These are phyloP conservation scores for Bufo gargarizans DNA, from an alignment of 2,113 vertebrate species.

Conservation along the genomic window DNA sequence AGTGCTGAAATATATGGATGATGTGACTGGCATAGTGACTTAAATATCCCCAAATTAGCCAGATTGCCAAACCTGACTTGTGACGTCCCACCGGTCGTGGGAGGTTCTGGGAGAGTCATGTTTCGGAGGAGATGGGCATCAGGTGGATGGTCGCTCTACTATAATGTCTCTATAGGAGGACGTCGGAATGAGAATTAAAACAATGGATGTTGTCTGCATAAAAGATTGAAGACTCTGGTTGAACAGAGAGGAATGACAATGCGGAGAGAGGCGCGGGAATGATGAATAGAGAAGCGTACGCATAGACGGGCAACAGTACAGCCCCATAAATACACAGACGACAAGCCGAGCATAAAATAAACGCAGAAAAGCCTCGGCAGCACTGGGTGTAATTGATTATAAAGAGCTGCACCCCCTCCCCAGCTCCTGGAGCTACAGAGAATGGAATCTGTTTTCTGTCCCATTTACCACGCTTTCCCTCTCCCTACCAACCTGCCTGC, in stretches of 20 bases:
- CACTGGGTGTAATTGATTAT: conserved; percentile 56
- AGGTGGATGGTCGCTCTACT: neutral
- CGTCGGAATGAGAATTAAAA: conserved; percentile 32
- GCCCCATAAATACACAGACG: conserved; percentile 52
- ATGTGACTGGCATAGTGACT: neutral
- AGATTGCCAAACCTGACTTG: too few relatives aligned
- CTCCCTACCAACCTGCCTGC: conserved; percentile 51
- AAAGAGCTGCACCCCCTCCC: conserved; percentile 29
- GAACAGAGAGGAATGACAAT: conserved; percentile 49
- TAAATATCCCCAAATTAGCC: too few relatives aligned
- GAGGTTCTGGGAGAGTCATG: neutral
- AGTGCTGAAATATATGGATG: neutral
- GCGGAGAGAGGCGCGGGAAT: conserved; percentile 31
- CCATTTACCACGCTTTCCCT: conserved; percentile 53
- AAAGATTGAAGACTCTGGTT: conserved; percentile 42
- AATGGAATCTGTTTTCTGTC: conserved; percentile 59
- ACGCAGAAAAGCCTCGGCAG: conserved; percentile 43
- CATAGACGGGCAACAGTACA: conserved; percentile 36
- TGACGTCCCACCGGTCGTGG: neutral
- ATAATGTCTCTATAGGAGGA: conserved; percentile 25
- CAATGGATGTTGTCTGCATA: conserved; percentile 40
- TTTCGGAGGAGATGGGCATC: neutral
- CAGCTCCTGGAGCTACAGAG: conserved; percentile 47
- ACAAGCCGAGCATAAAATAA: conserved; percentile 58
- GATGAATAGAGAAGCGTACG: conserved; percentile 43